Evolutionary conservation across 92 coral and sea anemone species (phyloP).

Genomic region (Siderastrea siderea): DNA sequence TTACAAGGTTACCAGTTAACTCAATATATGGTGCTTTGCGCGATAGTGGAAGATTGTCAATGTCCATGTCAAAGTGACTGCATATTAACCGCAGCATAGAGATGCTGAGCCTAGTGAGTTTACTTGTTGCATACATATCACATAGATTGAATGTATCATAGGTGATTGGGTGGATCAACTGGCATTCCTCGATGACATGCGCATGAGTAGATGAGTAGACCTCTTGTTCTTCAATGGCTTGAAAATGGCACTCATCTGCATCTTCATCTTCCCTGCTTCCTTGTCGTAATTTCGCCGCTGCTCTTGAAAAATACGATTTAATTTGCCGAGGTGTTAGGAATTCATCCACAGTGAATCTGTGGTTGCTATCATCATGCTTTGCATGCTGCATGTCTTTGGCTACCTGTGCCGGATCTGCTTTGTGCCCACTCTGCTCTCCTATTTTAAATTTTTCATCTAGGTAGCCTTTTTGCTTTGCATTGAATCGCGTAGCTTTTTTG

Average conservation of each 20-base stretch:
- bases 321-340: neutral
- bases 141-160: conserved; percentile 64
- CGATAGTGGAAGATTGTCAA: conserved; percentile 23
- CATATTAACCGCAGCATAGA: conserved; percentile 49
- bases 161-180: conserved; percentile 44
- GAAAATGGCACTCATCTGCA: too few relatives aligned
- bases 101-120: conserved; percentile 33
- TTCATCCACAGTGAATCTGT: conserved; percentile 36
- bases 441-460: too few relatives aligned
- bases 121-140: conserved; percentile 35
- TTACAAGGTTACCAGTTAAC: conserved; percentile 16
- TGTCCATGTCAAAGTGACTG: conserved; percentile 32
- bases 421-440: too few relatives aligned
- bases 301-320: too few relatives aligned
- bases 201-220: too few relatives aligned
- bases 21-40: conserved; percentile 54
- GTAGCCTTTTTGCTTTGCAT: too few relatives aligned
- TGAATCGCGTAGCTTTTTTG: too few relatives aligned
- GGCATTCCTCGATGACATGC: conserved; percentile 44
- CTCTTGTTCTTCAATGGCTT: too few relatives aligned
- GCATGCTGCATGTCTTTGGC: conserved; percentile 59
- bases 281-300: too few relatives aligned
- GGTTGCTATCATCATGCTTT: conserved; percentile 44
- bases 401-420: conserved; percentile 26
- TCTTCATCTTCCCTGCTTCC: too few relatives aligned